These are phyloP conservation scores for Elaphurus davidianus DNA, from an alignment of 2,113 vertebrate genomes.

Conservation along the genomic window DNA sequence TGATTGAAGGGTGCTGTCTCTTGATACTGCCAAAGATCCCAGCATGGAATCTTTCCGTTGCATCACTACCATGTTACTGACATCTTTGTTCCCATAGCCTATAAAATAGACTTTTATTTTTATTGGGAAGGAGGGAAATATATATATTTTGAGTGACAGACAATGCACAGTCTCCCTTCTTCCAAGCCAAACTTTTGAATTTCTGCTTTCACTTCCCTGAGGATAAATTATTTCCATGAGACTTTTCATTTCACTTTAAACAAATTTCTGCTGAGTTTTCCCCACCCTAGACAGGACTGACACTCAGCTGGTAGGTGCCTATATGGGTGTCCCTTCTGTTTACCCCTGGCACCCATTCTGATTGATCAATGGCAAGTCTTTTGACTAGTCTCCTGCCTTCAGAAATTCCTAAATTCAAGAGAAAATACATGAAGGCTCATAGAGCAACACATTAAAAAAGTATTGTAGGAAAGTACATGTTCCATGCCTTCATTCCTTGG, in stretches of 20 bases:
- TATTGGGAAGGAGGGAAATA: neutral
- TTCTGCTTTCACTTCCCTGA: neutral
- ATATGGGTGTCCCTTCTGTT: rapidly evolving
- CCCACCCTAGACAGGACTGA: neutral
- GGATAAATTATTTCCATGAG: neutral
- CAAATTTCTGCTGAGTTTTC: neutral
- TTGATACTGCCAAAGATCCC: neutral
- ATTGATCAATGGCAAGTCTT: neutral
- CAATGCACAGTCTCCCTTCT: neutral
- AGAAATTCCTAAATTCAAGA: neutral
- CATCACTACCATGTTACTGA: neutral
- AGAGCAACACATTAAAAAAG: neutral
- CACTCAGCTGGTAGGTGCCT: neutral
- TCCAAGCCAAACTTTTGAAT: neutral
- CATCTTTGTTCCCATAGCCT: neutral
- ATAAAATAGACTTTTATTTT: neutral
- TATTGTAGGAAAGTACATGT: neutral
- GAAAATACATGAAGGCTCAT: neutral
- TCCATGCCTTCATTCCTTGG: neutral
- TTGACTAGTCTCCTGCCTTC: neutral
- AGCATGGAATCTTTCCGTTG: neutral
- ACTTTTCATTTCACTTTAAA: neutral
- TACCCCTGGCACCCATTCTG: neutral
- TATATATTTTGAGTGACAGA: neutral
- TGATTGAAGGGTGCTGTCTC: neutral